These are phyloP conservation scores for Bettongia penicillata DNA, from an alignment of 2,113 vertebrate genomes.

Conservation along the genomic window DNA sequence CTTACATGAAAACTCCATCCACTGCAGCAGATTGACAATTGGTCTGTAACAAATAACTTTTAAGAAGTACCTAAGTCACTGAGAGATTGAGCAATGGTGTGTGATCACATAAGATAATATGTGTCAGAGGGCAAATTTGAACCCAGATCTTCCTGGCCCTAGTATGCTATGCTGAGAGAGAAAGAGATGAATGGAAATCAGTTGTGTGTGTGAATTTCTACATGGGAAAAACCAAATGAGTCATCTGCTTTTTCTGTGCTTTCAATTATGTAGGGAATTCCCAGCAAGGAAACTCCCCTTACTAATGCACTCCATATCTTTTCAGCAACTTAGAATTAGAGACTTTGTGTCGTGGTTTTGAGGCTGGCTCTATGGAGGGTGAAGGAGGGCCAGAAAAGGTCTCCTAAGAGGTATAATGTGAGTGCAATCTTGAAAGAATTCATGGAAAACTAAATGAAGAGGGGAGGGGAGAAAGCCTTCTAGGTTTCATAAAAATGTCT, in stretches of 20 bases:
- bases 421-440: not conserved
- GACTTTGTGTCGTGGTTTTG: not conserved
- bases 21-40: not conserved
- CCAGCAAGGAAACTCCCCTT: not conserved
- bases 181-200: not conserved
- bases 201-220: not conserved
- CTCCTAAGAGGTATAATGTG: not conserved
- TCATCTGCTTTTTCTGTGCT: not conserved
- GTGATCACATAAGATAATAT: not conserved
- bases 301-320: not conserved
- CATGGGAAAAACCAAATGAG: not conserved
- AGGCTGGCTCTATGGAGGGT: not conserved
- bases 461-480: not conserved
- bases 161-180: not conserved
- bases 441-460: not conserved
- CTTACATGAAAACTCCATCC: too few relatives aligned
- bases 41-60: not conserved
- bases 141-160: not conserved
- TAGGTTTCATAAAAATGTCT: not conserved
- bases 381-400: not conserved
- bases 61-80: not conserved
- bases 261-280: not conserved
- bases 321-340: not conserved
- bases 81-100: not conserved
- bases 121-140: not conserved